A percentile compares a stretch with the other conserved stretches of the same genome.
These are phyloP conservation scores for Pandemis corylana DNA, from an alignment of 2,888 invertebrate species.

Conservation along the genomic window DNA sequence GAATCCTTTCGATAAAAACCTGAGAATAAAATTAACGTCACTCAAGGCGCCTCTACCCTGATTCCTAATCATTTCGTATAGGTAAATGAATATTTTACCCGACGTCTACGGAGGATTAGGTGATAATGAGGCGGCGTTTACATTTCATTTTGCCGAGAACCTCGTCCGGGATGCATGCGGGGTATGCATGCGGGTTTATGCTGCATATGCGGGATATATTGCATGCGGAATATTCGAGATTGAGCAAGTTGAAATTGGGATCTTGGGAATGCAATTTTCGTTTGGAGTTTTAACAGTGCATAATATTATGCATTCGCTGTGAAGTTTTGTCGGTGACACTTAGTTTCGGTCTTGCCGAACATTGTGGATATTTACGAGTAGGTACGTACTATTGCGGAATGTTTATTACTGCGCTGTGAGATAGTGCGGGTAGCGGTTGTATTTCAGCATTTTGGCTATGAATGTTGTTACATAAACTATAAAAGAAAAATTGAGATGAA, in stretches of 20 bases:
- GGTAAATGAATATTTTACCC: slow-evolving; percentile 46
- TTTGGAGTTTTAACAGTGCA: slow-evolving; percentile 34
- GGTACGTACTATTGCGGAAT: neutral
- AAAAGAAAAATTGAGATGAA: no score
- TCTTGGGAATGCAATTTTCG: slow-evolving; percentile 28
- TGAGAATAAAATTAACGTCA: slow-evolving; percentile 15
- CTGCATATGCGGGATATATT: slow-evolving; percentile 39
- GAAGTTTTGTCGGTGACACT: slow-evolving; percentile 6
- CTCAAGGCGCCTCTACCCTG: slow-evolving; percentile 44
- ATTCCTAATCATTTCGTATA: slow-evolving; percentile 39
- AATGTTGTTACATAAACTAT: no score
- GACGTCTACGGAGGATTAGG: slow-evolving; percentile 55
- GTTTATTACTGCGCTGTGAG: neutral
- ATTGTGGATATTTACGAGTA: neutral
- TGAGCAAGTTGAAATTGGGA: slow-evolving; percentile 54
- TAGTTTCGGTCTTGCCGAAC: slow-evolving; percentile 3
- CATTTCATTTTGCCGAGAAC: slow-evolving; percentile 62
- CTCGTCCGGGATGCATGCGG: neutral
- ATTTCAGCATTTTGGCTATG: neutral
- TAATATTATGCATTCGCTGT: slow-evolving; percentile 13
- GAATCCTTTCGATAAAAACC: slow-evolving; percentile 3
- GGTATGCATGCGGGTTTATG: slow-evolving; percentile 13
- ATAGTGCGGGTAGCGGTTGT: neutral
- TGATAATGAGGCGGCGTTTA: slow-evolving; percentile 63
- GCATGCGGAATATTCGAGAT: slow-evolving; percentile 48